Evolutionary conservation across 1,140 invertebrate species (phyloP), one percentile per base, ranked within the genome.

Genomic region (Ostrea denselamellosa): DNA sequence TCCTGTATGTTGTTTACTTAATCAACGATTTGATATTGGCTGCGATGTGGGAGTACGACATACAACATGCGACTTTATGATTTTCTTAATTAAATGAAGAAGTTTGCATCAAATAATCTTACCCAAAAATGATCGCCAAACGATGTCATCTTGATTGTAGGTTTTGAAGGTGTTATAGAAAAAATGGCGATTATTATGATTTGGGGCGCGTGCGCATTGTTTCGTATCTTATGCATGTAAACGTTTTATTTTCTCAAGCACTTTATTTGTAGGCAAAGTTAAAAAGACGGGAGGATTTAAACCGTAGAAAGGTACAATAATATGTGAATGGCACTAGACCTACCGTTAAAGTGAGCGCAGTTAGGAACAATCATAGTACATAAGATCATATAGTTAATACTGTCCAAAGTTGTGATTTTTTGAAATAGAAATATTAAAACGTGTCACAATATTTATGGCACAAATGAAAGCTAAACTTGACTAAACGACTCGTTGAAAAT

Each of bases 61-160:
- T 7, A 19, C 34, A 19, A 8, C 34, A 7, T 81, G 34, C 34
- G 5, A 5, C 34, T 44, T 44, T 44, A 44, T 44, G 1, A n/a
- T n/a, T 44, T n/a, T 62, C 56, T 62, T 19, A 2, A 62, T 62
- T 28, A 51, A 77, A 9, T 85, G 25, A 51, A 10, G 25, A 82
- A 56, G 53, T n/a, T 81, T 71, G 68, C 68, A 77, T 77, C 25
- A 34, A 62, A 77, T 25, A 77, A 77, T 28, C 68, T 19, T 90
- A 92, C 91, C 91, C 91, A 92, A 85, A 92, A 92, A 77, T 92
- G 88, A 86, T 92, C 91, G 25, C 89, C 89, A 87, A 92, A 92
- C 87, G 87, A 88, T 88, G 91, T 90, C 91, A 92, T 92, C 84
- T 56, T 91, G 58, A 44, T 83, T 85, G 86, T 82, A 82, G 85